Evolutionary conservation across 2,888 invertebrate species (phyloP), one percentile per base, ranked within the genome.

Genomic region (Hoplodrina blanda): DNA sequence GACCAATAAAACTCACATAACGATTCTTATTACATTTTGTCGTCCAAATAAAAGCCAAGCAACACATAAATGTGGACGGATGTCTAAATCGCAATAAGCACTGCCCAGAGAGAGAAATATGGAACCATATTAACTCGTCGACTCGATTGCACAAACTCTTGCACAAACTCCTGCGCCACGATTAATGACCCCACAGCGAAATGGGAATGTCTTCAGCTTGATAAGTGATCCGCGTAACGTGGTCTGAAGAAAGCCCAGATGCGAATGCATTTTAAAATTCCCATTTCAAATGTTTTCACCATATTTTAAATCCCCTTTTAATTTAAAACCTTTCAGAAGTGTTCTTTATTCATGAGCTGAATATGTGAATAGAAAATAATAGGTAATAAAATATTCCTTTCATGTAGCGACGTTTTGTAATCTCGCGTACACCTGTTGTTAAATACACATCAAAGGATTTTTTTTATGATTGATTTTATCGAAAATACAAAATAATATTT

Each of bases 121-220:
- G 82, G 62, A 68, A 76, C 66, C 70, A 84, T 73, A 83, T 82
- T 77, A 80, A 80, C 74, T 80, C 73, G 81, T 72, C 78, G 70
- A 63, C 67, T 73, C 75, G 60, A 80, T 85, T 73, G 78, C 81
- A 84, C 66, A 73, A 77, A 77, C 77, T 73, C 67, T 59, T 73
- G 78, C 81, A 84, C 66, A 73, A 77, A 77, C 74, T 73, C 67
- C 55, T 73, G 57, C 55, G 13, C 64, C 19, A 84, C 81, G 84
- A 85, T 85, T 85, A 82, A 85, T 85, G 84, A 77, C 67, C 57
- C 62, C 56, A 62, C 60, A 73, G 74, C 69, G 74, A 76, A 82
- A 84, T 82, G 78, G 80, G 77, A 77, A 81, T 82, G 80, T 80
- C 85, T 80, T 69, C 72, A 74, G 19, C 55, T 79, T 85, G 84